Evolutionary conservation across 2,113 vertebrate species (phyloP).

Genomic region (Aviceda subcristata): DNA sequence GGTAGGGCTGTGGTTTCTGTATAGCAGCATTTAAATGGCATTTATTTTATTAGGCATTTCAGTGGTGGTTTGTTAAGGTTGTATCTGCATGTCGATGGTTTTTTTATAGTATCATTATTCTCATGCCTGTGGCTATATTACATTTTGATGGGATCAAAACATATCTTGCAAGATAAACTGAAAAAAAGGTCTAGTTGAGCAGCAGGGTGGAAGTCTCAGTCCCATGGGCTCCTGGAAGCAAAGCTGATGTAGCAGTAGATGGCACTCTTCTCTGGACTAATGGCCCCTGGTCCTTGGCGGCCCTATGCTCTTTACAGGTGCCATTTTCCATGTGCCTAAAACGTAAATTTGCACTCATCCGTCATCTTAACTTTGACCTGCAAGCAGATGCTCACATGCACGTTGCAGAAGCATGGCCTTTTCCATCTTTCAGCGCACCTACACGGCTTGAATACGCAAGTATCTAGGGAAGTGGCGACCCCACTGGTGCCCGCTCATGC

Average conservation of each 20-base stretch:
- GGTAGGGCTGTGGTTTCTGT: background rate
- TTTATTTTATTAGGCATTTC: conserved; percentile 13
- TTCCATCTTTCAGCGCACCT: background rate
- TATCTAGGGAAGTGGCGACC: background rate
- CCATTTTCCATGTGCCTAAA: background rate
- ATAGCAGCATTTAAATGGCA: background rate
- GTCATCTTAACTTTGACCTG: background rate
- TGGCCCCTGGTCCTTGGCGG: background rate
- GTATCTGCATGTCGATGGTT: background rate
- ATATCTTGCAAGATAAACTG: background rate
- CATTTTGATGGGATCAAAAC: background rate
- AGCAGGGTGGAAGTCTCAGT: background rate
- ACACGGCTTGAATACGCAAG: background rate
- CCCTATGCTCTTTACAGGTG: background rate
- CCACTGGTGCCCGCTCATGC: background rate
- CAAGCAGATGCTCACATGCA: fast-evolving
- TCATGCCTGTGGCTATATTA: background rate
- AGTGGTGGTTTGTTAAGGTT: background rate
- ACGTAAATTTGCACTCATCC: background rate
- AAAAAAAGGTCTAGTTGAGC: background rate
- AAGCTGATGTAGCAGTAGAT: background rate
- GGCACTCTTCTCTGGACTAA: background rate
- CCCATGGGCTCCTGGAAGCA: background rate
- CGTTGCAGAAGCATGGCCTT: background rate
- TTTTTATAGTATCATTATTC: background rate